A percentile compares a stretch with the other conserved stretches of the same genome.
These are phyloP conservation scores for Muntiacus reevesi DNA, from an alignment of 2,113 vertebrate species.

Conservation along the genomic window DNA sequence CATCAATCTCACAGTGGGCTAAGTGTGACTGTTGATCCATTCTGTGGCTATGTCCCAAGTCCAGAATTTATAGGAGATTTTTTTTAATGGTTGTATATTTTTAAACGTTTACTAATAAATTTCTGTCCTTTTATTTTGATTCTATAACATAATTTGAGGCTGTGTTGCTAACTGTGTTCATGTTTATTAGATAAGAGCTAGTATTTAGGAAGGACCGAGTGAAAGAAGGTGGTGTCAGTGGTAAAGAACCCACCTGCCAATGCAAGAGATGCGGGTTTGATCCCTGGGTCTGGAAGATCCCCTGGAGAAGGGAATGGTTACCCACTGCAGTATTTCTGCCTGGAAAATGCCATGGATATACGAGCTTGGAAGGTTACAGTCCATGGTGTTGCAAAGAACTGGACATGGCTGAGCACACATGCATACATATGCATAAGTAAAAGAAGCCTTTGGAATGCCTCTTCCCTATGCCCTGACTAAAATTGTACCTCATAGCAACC, in stretches of 20 bases:
- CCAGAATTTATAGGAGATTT: neutral
- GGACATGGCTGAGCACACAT: neutral
- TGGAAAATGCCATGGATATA: neutral
- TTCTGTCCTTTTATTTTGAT: neutral
- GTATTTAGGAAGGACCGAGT: neutral
- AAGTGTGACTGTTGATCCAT: rapidly evolving
- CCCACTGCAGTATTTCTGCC: neutral
- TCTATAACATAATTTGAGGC: neutral
- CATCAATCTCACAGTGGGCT: rapidly evolving
- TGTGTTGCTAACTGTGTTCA: neutral
- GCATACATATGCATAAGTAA: neutral
- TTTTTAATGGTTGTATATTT: neutral
- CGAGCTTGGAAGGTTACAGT: neutral
- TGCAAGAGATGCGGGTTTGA: neutral
- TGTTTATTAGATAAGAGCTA: neutral
- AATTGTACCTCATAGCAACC: neutral
- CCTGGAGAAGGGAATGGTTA: neutral
- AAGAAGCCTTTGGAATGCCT: neutral
- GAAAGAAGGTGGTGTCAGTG: neutral
- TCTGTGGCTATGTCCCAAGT: neutral
- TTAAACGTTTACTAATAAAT: neutral
- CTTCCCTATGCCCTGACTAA: neutral
- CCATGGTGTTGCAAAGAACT: neutral
- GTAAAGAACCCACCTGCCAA: neutral
- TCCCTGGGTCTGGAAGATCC: neutral